Conservation (phyloP, 2,797 vertebrate species). For the Characodon lateralis region DNA sequence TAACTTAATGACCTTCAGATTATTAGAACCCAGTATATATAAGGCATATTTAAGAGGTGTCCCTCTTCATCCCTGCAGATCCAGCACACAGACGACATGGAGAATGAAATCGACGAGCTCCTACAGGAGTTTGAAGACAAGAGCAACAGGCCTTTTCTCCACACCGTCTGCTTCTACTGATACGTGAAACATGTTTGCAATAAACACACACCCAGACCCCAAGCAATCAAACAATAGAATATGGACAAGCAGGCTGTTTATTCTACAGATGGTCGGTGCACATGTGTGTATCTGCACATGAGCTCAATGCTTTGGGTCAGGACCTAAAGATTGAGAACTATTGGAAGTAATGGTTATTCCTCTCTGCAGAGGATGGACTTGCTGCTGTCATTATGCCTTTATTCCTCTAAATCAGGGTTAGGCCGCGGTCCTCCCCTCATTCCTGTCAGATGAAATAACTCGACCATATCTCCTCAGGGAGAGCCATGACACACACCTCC, state of each 20-base stretch:
- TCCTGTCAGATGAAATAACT: constrained; percentile 56
- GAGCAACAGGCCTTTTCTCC: constrained; percentile 94
- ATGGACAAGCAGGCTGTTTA: constrained; percentile 23
- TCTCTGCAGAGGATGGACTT: constrained; percentile 57
- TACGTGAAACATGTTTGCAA: constrained; percentile 57
- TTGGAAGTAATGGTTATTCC: constrained; percentile 46
- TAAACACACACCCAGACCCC: constrained; percentile 55
- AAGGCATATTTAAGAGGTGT: constrained; percentile 3
- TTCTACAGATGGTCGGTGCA: constrained; percentile 28
- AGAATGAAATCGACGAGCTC: constrained; percentile 98
- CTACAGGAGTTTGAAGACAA: constrained; percentile 98
- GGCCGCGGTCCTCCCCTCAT: constrained; percentile 47
- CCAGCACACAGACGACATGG: constrained; percentile 98
- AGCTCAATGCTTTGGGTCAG: constrained; percentile 39
- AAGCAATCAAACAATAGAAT: constrained; percentile 52
- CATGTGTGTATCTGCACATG: constrained; percentile 24
- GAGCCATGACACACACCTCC: constrained; percentile 43
- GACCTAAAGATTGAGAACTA: constrained; percentile 48
- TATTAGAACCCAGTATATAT: neutral
- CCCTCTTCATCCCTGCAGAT: constrained; percentile 80
- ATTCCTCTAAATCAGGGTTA: constrained; percentile 58
- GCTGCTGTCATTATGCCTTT: constrained; percentile 70
- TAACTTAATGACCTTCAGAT: neutral
- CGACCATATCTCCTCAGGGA: constrained; percentile 68
- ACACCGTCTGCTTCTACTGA: constrained; percentile 99